These are phyloP conservation scores for Drosophila arawakana DNA, from an alignment of 1,140 invertebrate species.

Conservation along the genomic window DNA sequence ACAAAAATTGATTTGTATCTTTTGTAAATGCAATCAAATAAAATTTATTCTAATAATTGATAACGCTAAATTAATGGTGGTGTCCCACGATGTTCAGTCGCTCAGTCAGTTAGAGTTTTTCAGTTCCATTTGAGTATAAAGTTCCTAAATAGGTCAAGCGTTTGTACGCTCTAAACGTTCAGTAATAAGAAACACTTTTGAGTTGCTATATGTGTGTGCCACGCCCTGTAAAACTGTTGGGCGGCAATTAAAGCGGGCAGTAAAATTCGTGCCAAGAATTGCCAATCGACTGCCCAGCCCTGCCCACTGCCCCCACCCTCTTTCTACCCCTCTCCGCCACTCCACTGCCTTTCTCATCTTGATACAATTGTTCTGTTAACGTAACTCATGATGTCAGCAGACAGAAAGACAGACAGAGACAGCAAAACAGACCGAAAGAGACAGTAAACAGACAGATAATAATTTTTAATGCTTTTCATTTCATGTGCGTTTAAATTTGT, in stretches of 20 bases:
- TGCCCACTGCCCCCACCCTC: background rate
- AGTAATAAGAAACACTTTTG: background rate
- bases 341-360: background rate
- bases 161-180: constrained; percentile 1
- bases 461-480: constrained; percentile 27
- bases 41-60: no score
- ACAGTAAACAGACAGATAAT: no score
- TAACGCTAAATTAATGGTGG: no score
- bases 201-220: constrained; percentile 9
- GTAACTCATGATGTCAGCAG: constrained; percentile 67
- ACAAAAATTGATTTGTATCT: no score
- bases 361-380: constrained; percentile 16
- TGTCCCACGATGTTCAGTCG: no score
- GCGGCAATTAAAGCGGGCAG: constrained; percentile 65
- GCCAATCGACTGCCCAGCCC: constrained; percentile 5
- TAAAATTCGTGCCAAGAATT: constrained; percentile 38
- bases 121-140: constrained; percentile 8
- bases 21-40: no score
- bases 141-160: constrained; percentile 33
- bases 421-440: no score
- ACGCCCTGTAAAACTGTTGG: constrained; percentile 30
- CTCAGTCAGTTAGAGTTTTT: no score
- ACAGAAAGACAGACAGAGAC: constrained; percentile 5
- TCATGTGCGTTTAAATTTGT: constrained; percentile 18
- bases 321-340: background rate